Conservation (phyloP, 2,113 vertebrate genomes). For the Esox niger region DNA sequence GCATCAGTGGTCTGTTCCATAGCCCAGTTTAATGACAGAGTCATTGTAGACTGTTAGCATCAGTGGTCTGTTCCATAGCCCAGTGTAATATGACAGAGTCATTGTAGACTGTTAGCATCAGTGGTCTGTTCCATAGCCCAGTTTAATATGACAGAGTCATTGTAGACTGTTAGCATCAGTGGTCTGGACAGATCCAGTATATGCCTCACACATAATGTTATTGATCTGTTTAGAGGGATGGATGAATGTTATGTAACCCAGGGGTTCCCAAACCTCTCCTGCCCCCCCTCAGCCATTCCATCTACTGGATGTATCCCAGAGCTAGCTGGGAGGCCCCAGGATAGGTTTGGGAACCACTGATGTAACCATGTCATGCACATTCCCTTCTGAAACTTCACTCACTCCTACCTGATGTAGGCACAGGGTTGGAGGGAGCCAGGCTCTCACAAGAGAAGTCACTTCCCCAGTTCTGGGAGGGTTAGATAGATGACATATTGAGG, state of each 20-base stretch:
- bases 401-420: constrained; percentile 83
- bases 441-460: constrained; percentile 77
- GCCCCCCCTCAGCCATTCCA: no score
- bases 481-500: not conserved
- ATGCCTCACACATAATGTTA: no score
- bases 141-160: not conserved
- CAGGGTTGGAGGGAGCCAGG: constrained; percentile 55
- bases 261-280: no score
- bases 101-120: not conserved
- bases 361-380: no score
- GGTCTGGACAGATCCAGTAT: no score
- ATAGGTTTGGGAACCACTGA: no score
- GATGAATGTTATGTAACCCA: no score
- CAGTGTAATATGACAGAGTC: not conserved
- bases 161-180: not conserved
- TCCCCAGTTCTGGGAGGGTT: constrained; percentile 82
- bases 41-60: not conserved
- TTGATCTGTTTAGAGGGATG: no score
- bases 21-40: not conserved
- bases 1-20: not conserved
- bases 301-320: no score
- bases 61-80: not conserved
- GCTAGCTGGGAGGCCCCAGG: no score
- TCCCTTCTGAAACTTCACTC: no score
- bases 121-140: not conserved